Percentiles rank a stretch among this genome's conserved stretches.
Conservation (phyloP, 2,113 vertebrate species). For the Balaeniceps rex region DNA sequence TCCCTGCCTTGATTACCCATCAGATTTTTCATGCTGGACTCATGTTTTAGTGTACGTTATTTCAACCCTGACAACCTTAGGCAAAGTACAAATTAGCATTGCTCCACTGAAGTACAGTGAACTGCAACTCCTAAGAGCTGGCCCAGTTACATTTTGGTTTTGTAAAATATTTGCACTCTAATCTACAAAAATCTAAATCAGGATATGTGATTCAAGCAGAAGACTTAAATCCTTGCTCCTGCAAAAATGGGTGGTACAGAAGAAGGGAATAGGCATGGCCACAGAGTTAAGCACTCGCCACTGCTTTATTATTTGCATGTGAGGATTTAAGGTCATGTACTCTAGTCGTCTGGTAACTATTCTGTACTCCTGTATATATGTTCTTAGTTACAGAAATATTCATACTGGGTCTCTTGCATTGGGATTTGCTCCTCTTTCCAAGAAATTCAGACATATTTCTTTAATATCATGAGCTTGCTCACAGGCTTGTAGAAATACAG, state of each 20-base stretch:
- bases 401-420: conserved; percentile 77
- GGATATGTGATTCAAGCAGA: neutral
- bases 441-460: conserved; percentile 79
- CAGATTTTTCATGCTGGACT: neutral
- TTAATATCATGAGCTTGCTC: conserved; percentile 77
- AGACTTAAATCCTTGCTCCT: neutral
- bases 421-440: conserved; percentile 86
- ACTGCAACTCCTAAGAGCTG: neutral
- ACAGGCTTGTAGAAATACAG: conserved; percentile 86
- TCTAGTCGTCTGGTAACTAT: neutral
- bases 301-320: neutral
- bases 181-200: neutral
- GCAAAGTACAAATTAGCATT: neutral
- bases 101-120: neutral
- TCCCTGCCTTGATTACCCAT: neutral
- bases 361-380: neutral
- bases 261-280: neutral
- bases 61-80: neutral
- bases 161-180: neutral
- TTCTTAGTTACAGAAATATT: conserved; percentile 33
- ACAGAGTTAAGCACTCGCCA: neutral
- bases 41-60: neutral
- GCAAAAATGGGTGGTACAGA: neutral
- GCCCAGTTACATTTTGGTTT: neutral
- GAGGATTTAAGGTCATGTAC: neutral